A percentile compares a stretch with the other conserved stretches of the same genome.
phyloP scores from a whole-genome alignment of 2,113 vertebrate species.

The Maccullochella peelii region DNA sequence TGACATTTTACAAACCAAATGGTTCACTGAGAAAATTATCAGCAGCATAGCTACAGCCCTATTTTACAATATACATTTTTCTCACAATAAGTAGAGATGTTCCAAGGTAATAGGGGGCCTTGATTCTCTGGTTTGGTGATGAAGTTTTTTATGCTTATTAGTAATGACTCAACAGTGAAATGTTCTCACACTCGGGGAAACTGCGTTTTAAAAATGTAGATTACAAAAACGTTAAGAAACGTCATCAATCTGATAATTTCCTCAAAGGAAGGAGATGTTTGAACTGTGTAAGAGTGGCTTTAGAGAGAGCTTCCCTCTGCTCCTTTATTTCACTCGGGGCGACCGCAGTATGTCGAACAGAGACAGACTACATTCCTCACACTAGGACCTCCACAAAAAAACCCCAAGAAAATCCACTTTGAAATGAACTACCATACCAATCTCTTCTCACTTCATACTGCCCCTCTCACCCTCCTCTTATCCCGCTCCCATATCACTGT shows the following conservation, averaged over 20 bases:
- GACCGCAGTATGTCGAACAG: not conserved
- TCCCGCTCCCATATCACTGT: not conserved
- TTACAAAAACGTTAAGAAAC: not conserved
- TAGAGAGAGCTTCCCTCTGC: not conserved
- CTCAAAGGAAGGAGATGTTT: not conserved
- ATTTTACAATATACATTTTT: not conserved
- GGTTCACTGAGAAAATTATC: not conserved
- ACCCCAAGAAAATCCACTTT: not conserved
- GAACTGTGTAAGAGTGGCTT: not conserved
- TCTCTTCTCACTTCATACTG: constrained; percentile 22
- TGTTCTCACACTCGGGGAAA: not conserved
- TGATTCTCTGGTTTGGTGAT: not conserved
- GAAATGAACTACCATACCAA: constrained; percentile 6
- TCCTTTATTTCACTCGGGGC: not conserved
- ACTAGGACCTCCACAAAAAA: not conserved
- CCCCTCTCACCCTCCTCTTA: not conserved
- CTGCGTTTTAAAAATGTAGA: not conserved
- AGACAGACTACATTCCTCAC: constrained; percentile 26
- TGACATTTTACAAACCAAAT: not conserved
- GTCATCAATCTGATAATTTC: not conserved
- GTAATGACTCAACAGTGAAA: not conserved
- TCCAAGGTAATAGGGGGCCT: not conserved
- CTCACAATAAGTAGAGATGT: not conserved
- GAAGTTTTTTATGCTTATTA: not conserved
- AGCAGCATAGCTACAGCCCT: not conserved